Evolutionary conservation across 1,140 invertebrate genomes (phyloP).

Genomic region (Hylaeus anthracinus): DNA sequence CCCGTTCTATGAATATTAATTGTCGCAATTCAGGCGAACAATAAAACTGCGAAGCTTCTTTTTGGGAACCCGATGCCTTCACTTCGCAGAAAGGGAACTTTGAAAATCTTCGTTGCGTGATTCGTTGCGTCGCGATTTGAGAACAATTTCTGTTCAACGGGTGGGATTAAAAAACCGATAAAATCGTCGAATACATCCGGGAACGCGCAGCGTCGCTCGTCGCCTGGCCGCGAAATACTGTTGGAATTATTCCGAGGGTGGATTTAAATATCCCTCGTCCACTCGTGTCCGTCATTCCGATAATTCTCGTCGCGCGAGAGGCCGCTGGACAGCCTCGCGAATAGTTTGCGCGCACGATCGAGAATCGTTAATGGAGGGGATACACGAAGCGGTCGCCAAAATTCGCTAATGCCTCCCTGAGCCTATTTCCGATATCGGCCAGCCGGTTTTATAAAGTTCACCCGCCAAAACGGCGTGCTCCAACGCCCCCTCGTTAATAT

Average conservation of each 20-base stretch:
- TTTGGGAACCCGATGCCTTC: too few relatives aligned
- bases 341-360: conserved; percentile 18
- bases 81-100: too few relatives aligned
- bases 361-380: conserved; percentile 36
- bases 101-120: too few relatives aligned
- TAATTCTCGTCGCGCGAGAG: conserved; percentile 15
- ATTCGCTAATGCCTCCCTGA: conserved; percentile 43
- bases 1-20: too few relatives aligned
- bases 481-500: conserved; percentile 47
- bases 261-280: conserved; percentile 37
- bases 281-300: conserved; percentile 6
- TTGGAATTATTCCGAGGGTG: background rate
- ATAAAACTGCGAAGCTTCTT: too few relatives aligned
- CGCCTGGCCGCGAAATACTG: background rate
- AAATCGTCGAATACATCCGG: conserved; percentile 3
- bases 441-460: conserved; percentile 45
- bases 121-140: background rate
- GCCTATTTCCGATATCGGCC: conserved; percentile 48
- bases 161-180: conserved; percentile 19
- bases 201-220: background rate
- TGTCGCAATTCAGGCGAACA: too few relatives aligned
- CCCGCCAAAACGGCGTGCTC: conserved; percentile 30
- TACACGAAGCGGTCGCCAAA: conserved; percentile 28
- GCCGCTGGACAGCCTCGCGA: conserved; percentile 2
- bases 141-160: background rate